Conservation (phyloP, 2,888 invertebrate species). For the Calliphora vomitoria region DNA sequence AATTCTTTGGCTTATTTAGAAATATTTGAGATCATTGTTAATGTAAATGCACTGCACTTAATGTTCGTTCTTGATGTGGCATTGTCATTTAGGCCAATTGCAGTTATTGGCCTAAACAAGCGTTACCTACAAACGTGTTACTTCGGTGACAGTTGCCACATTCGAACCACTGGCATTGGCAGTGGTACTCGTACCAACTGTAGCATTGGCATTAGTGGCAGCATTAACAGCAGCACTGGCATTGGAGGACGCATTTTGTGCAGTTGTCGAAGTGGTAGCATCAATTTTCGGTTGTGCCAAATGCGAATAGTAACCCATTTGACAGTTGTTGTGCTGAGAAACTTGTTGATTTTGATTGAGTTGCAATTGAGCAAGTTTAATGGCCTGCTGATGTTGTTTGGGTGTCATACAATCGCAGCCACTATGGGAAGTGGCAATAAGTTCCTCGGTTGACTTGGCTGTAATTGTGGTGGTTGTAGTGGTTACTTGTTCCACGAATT, state of each 20-base stretch:
- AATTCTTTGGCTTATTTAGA: conserved; percentile 31
- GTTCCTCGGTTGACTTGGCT: conserved; percentile 93
- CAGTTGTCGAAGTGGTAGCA: conserved; percentile 79
- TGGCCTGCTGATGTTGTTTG: conserved; percentile 80
- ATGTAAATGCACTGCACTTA: conserved; percentile 41
- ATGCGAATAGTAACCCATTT: conserved; percentile 84
- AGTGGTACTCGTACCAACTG: conserved; percentile 2
- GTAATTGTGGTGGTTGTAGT: conserved; percentile 86
- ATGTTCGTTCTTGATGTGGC: not conserved
- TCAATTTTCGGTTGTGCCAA: conserved; percentile 81
- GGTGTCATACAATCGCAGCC: conserved; percentile 80
- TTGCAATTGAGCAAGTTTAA: conserved; percentile 80
- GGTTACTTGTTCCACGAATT: conserved; percentile 84
- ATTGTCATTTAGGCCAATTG: conserved; percentile 74
- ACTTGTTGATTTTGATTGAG: conserved; percentile 80
- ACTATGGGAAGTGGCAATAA: conserved; percentile 84
- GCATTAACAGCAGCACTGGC: conserved; percentile 77
- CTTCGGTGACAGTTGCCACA: conserved; percentile 88
- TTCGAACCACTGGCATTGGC: conserved; percentile 73
- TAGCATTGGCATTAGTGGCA: not conserved
- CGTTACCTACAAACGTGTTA: conserved; percentile 87
- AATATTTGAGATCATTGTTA: conserved; percentile 35
- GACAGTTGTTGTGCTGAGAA: conserved; percentile 82
- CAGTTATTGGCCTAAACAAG: conserved; percentile 76
- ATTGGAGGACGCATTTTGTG: conserved; percentile 69